phyloP scores from a whole-genome alignment of 2,797 vertebrate species.

The Mormyrus hasselquistii region DNA sequence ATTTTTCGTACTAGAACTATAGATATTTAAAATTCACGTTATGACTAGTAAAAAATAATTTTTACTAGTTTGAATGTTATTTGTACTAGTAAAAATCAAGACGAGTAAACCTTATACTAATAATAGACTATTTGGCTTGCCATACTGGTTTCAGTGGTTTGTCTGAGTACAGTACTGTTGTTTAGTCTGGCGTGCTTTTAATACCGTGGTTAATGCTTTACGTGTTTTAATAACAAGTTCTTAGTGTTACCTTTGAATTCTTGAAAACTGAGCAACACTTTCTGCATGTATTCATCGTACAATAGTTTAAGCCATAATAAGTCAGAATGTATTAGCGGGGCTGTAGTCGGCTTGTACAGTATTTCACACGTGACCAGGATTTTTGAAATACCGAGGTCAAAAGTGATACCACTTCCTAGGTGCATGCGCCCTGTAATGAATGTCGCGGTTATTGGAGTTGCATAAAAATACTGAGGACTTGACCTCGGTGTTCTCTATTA shows the following conservation, averaged over 20 bases:
- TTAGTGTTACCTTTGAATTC: not conserved
- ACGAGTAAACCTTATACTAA: not conserved
- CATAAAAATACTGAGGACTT: not conserved
- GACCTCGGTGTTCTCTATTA: not conserved
- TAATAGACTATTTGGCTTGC: not conserved
- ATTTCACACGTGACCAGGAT: not conserved
- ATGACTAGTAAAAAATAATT: not conserved
- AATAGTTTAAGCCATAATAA: not conserved
- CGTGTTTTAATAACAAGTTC: not conserved
- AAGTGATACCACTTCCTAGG: not conserved
- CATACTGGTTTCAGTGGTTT: not conserved
- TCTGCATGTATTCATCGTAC: not conserved
- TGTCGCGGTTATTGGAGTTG: not conserved
- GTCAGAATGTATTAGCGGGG: not conserved
- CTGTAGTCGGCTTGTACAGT: not conserved
- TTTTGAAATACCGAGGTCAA: not conserved
- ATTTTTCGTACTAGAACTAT: not conserved
- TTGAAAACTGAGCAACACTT: not conserved
- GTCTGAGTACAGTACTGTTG: not conserved
- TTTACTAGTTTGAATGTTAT: not conserved
- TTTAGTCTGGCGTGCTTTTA: not conserved
- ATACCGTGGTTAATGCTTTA: not conserved
- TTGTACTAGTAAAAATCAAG: not conserved
- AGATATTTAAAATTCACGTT: not conserved
- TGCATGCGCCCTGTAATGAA: not conserved